phyloP scores from a whole-genome alignment of 2,888 invertebrate genomes.

The Andrena dorsata region DNA sequence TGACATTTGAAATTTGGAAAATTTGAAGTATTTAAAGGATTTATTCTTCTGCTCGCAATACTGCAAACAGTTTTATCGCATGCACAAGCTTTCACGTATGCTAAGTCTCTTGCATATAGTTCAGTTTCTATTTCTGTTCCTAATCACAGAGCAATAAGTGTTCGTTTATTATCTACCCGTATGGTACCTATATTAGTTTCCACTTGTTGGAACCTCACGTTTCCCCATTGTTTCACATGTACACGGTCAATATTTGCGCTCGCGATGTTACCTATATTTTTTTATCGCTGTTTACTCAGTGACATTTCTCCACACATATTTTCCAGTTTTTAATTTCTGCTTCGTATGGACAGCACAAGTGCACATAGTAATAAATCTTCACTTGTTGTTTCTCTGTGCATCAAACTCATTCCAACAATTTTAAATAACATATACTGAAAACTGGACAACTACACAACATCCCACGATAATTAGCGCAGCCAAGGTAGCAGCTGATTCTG shows the following conservation, averaged over 20 bases:
- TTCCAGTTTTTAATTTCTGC: neutral
- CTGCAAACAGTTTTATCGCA: no score
- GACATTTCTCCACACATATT: neutral
- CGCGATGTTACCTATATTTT: neutral
- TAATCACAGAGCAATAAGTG: neutral
- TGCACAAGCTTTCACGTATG: no score
- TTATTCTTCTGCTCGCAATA: no score
- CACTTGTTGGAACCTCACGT: neutral
- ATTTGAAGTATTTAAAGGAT: no score
- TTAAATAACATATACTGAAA: no score
- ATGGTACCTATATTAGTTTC: no score
- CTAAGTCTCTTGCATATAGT: no score
- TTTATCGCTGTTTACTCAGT: neutral
- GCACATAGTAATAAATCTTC: neutral
- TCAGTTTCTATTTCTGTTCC: neutral
- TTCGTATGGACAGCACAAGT: neutral
- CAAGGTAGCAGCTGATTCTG: no score
- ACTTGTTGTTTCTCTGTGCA: neutral
- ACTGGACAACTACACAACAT: no score
- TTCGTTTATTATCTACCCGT: neutral
- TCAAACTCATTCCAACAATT: neutral
- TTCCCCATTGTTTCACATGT: neutral
- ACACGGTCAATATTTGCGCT: slow-evolving; percentile 5
- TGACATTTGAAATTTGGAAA: no score
- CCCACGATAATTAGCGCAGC: no score